These are phyloP conservation scores for Proteles cristata DNA, from an alignment of 2,113 vertebrate species.

Conservation along the genomic window DNA sequence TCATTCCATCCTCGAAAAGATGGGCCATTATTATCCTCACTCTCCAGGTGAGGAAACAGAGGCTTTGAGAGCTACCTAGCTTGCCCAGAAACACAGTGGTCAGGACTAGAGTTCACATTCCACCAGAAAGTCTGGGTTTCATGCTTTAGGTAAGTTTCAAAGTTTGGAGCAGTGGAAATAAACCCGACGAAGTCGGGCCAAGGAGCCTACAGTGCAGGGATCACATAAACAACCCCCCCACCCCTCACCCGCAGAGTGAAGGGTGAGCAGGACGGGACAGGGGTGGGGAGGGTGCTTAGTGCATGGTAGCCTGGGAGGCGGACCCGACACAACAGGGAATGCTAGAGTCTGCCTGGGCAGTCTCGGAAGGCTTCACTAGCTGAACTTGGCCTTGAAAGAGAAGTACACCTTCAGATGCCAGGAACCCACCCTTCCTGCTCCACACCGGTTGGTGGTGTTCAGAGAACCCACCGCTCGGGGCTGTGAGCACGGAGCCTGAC, in stretches of 20 bases:
- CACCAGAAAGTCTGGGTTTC: not conserved
- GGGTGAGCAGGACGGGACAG: not conserved
- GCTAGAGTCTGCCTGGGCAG: not conserved
- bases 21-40: not conserved
- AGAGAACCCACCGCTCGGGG: not conserved
- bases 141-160: not conserved
- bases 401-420: not conserved
- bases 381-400: not conserved
- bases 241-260: not conserved
- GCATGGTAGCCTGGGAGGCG: accelerated
- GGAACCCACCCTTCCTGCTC: not conserved
- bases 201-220: not conserved
- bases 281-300: not conserved
- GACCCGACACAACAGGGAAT: not conserved
- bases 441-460: accelerated
- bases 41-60: not conserved
- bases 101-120: not conserved
- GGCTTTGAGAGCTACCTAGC: not conserved
- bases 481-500: not conserved
- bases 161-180: constrained; percentile 27
- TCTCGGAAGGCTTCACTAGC: not conserved
- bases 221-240: not conserved
- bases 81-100: not conserved
- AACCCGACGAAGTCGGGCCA: not conserved
- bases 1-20: not conserved